Conservation (phyloP, 2,888 invertebrate species). For the Polyommatus icarus region DNA sequence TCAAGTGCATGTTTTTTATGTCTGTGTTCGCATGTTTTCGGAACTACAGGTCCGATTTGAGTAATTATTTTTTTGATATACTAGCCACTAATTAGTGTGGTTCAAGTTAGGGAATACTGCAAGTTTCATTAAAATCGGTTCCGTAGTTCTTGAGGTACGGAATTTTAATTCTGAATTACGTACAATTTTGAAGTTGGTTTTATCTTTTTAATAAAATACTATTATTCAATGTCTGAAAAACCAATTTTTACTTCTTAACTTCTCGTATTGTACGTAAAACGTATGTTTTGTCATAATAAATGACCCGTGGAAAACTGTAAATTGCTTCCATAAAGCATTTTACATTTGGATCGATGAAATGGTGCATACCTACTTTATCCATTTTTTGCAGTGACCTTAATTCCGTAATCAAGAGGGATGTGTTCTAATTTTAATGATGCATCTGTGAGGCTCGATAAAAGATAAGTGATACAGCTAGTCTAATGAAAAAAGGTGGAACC, state of each 20-base stretch:
- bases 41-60: no score
- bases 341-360: conserved; percentile 29
- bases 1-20: no score
- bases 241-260: neutral
- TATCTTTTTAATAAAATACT: no score
- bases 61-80: no score
- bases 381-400: conserved; percentile 28
- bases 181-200: no score
- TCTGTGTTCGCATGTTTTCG: no score
- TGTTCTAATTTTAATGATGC: conserved; percentile 19
- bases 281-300: neutral
- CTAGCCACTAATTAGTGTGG: no score
- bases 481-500: no score
- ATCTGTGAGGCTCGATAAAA: neutral
- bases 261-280: neutral
- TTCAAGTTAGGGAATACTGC: no score
- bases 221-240: neutral
- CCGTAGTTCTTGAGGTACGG: no score
- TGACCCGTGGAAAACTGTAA: neutral
- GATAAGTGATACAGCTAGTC: neutral
- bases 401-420: conserved; percentile 18
- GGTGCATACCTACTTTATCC: conserved; percentile 21
- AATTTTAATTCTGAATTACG: no score
- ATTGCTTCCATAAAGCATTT: conserved; percentile 10
- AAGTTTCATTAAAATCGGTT: no score